Conservation (phyloP, 2,888 invertebrate genomes). For the Tipula unca region DNA sequence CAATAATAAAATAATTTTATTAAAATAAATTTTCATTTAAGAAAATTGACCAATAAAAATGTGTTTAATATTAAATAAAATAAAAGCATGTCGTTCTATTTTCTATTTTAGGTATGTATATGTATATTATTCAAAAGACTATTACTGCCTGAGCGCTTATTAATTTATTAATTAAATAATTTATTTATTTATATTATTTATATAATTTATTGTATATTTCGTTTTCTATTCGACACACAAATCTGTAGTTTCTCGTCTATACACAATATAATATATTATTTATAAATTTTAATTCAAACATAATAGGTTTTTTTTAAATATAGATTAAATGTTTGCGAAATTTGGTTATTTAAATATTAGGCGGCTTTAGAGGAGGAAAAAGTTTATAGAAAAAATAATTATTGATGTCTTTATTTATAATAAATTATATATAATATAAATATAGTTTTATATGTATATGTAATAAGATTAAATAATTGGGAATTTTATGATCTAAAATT, state of each 20-base stretch:
- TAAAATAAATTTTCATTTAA: background rate
- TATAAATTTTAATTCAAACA: background rate
- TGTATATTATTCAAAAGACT: background rate
- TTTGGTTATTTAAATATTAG: background rate
- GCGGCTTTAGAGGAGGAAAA: background rate
- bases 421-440: background rate
- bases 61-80: background rate
- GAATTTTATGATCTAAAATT: background rate
- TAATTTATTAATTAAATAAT: background rate
- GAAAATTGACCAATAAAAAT: background rate
- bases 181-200: background rate
- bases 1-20: background rate
- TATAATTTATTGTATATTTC: conserved; percentile 14
- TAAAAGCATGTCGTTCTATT: background rate
- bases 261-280: background rate
- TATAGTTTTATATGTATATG: background rate
- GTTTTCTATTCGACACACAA: background rate
- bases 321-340: background rate
- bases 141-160: background rate
- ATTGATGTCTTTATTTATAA: background rate
- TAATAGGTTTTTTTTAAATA: background rate
- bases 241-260: background rate
- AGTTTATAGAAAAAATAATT: background rate
- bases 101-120: too few species aligned
- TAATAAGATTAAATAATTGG: background rate